These are phyloP conservation scores for Microctonus brassicae DNA, from an alignment of 2,888 invertebrate species.

Conservation along the genomic window DNA sequence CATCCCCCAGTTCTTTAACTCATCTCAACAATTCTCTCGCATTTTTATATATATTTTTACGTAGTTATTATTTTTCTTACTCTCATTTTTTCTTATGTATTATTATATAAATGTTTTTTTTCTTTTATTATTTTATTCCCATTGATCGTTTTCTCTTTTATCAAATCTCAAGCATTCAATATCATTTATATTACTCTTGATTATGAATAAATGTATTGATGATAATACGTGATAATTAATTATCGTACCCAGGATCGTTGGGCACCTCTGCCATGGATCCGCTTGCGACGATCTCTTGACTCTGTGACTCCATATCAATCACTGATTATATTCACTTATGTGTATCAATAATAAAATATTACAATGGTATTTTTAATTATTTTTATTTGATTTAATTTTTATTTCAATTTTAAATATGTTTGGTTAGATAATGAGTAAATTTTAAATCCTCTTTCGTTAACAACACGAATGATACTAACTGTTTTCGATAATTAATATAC, in stretches of 20 bases:
- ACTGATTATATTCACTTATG: not conserved
- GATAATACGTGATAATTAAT: not conserved
- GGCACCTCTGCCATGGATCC: slow-evolving; percentile 91
- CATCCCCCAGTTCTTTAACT: no score
- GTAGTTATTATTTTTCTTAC: not conserved
- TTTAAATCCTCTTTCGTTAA: no score
- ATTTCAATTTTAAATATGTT: not conserved
- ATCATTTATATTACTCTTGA: no score
- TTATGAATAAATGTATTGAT: not conserved
- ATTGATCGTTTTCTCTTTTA: not conserved
- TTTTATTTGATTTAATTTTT: not conserved
- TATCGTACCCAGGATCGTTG: slow-evolving; percentile 90
- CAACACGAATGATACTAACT: not conserved
- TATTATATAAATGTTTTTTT: not conserved
- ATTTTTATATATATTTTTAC: no score
- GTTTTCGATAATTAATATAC: not conserved
- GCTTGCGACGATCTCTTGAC: slow-evolving; percentile 82
- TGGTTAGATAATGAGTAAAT: no score
- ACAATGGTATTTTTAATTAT: not conserved
- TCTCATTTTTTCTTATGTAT: not conserved
- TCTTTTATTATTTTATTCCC: not conserved
- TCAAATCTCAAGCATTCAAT: not conserved
- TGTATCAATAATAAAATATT: not conserved
- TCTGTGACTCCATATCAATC: slow-evolving; percentile 79
- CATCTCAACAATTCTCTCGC: no score